phyloP scores from a whole-genome alignment of 2,113 vertebrate species.

The Odocoileus hemionus region DNA sequence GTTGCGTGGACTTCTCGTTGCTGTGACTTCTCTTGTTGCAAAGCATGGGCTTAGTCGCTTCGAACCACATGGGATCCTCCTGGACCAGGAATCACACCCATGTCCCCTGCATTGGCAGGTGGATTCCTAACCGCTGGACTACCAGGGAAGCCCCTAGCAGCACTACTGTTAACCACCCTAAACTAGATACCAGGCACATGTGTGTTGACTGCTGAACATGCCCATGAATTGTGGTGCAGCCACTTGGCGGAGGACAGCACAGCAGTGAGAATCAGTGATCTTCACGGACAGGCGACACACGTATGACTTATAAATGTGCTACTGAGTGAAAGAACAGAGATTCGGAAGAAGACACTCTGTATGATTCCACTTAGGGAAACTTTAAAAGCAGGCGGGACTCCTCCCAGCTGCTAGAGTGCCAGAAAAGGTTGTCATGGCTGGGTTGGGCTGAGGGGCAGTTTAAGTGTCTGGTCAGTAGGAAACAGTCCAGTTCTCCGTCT shows the following conservation, averaged over 20 bases:
- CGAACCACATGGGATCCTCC: neutral
- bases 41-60: neutral
- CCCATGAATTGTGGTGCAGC: neutral
- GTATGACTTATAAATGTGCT: neutral
- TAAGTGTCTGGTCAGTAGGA: neutral
- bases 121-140: neutral
- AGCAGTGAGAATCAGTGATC: neutral
- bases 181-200: neutral
- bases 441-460: neutral
- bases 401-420: neutral
- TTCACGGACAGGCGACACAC: neutral
- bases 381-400: neutral
- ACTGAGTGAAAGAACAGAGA: neutral
- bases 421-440: neutral
- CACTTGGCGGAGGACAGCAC: neutral
- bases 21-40: neutral
- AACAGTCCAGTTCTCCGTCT: neutral
- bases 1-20: neutral
- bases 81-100: neutral
- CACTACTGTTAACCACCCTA: neutral
- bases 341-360: neutral
- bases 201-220: neutral
- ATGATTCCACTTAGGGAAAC: neutral
- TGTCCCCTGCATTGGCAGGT: neutral
- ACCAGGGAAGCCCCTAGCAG: neutral